Conservation (phyloP, 2,888 invertebrate species). For the Amblyjoppa proteus region DNA sequence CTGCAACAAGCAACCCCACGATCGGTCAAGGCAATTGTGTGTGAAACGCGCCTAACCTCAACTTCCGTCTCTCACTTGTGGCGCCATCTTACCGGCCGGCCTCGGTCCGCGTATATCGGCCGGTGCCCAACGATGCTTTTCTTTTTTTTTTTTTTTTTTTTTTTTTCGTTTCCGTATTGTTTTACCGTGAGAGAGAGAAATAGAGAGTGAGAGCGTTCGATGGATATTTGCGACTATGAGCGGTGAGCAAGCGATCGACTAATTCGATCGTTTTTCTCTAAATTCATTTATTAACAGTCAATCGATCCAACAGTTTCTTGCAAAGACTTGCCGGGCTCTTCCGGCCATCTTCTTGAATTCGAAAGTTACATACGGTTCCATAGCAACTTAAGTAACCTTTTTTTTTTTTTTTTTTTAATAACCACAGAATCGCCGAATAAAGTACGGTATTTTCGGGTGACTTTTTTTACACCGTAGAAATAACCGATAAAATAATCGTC, state of each 20-base stretch:
- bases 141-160: conserved; percentile 10
- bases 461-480: too few relatives aligned
- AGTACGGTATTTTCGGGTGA: too few relatives aligned
- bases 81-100: conserved; percentile 9
- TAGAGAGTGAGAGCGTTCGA: conserved; percentile 3
- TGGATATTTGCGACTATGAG: neutral
- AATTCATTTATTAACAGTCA: neutral
- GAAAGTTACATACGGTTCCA: neutral
- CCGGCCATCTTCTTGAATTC: neutral
- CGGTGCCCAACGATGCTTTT: neutral
- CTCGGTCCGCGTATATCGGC: neutral
- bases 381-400: too few relatives aligned
- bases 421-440: too few relatives aligned
- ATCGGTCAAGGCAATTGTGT: conserved; percentile 84
- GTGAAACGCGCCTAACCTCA: conserved; percentile 67
- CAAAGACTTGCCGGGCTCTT: neutral
- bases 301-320: neutral
- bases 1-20: conserved; percentile 85
- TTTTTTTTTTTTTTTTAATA: too few relatives aligned
- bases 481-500: too few relatives aligned
- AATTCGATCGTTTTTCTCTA: neutral
- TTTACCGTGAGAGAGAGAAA: conserved; percentile 9
- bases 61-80: conserved; percentile 36
- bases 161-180: neutral
- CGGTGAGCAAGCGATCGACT: conserved; percentile 16